Evolutionary conservation across 2,113 vertebrate species (phyloP), one percentile per base, ranked within the genome.

Genomic region (Promerops cafer): DNA sequence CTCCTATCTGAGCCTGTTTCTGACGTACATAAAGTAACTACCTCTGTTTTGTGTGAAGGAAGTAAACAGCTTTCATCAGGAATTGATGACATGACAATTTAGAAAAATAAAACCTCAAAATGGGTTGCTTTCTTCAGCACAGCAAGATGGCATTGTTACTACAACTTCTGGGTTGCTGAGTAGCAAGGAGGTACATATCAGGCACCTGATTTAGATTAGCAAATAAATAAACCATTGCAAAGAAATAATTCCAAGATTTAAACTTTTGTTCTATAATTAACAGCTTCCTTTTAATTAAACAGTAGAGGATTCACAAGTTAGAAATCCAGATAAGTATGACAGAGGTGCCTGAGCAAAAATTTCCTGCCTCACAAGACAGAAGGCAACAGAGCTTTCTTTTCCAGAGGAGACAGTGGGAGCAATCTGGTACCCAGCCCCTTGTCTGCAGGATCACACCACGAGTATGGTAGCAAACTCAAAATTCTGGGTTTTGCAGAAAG

Each of bases 361-460:
- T 31, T 50, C 17, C 44, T 37, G 14, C 26, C 47, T 56, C 30
- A 37, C 30, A 24, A 47, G 37, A 40, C 23, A 42, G 37, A 76
- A 75, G 6, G 35, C 37, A 47, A 27, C 1, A 3, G n/a, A 39
- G n/a, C 20, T 80, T 66, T 82, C 16, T 50, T 72, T 61, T 52
- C 37, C 0, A 1, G 42, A 23, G 0, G 3, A 71, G 37, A 40
- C 30, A 9, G 22, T 10, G 17, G 14, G 35, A 50, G 7, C 54
- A 61, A 56, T n/a, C 37, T 30, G 24, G 27, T 52, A 56, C 13
- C 19, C 40, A 66, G 37, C 17, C 40, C 26, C 31, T 28, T 17
- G 24, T 56, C 78, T 76, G 45, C 2, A 6, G 26, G 35, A 35
- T 60, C 63, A 23, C 4, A 1, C 19, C 37, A 52, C 4, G 0